phyloP scores from a whole-genome alignment of 2,888 invertebrate species.

The Dascillus cervinus region DNA sequence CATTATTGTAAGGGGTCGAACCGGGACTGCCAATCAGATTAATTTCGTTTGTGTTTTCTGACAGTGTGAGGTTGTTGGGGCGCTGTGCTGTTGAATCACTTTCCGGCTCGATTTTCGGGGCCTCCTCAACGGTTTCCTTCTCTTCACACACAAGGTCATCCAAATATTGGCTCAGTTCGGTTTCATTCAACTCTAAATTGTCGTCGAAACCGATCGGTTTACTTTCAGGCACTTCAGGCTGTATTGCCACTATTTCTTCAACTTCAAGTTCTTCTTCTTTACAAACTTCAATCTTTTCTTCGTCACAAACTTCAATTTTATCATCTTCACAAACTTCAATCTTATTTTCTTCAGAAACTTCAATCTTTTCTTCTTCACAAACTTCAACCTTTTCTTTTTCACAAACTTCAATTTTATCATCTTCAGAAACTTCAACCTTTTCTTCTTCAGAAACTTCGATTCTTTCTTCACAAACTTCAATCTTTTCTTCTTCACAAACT shows the following conservation, averaged over 20 bases:
- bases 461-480: no score
- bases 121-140: background rate
- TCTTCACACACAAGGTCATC: conserved; percentile 24
- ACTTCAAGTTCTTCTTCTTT: background rate
- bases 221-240: conserved; percentile 1
- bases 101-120: no score
- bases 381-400: no score
- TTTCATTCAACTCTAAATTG: conserved; percentile 34
- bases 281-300: background rate
- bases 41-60: no score
- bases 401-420: conserved; percentile 4
- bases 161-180: conserved; percentile 34
- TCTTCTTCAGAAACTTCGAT: conserved; percentile 4
- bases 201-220: conserved; percentile 31
- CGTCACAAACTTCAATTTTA: no score
- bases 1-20: conserved; percentile 41
- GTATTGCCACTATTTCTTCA: no score
- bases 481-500: background rate
- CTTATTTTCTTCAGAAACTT: background rate
- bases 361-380: background rate
- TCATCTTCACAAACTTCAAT: background rate
- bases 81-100: no score
- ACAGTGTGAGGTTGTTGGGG: no score
- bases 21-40: no score
- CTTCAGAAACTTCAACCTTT: conserved; percentile 10